Evolutionary conservation across 2,888 invertebrate genomes (phyloP), one percentile per base, ranked within the genome.

Genomic region (Andrena marginata): DNA sequence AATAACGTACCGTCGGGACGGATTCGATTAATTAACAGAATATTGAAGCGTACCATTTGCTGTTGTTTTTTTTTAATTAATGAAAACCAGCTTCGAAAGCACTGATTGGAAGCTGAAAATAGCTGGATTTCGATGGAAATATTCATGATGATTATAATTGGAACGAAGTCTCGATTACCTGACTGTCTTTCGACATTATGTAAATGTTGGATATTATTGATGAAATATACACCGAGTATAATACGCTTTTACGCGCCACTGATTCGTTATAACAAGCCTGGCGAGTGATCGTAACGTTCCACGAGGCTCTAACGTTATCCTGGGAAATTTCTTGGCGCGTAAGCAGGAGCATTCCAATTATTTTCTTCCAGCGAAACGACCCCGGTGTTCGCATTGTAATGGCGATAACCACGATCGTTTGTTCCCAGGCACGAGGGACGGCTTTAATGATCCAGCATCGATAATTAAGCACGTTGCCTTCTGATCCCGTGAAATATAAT

Each of bases 281-380:
- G 13, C 20, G 20, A 56, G 59, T 49, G 42, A 63, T 64, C 48
- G 26, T 20, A 8, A 29, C 29, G n/a, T 10, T 13, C 49, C 7
- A 20, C 1, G 29, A 13, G 42, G 42, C 42, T 59, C 72, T 3
- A n/a, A 10, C 76, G 29, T 76, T 33, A 48, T 60, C 26, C 49
- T 5, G 31, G 3, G 13, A 48, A 23, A 68, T 83, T 51, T 26
- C n/a, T 23, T 33, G 62, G 49, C 67, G 49, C 59, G 62, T 74
- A 72, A 75, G 64, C 56, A 59, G 70, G 60, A 85, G 77, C 74
- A n/a, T 81, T 67, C 89, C 87, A 87, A 87, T 87, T 87, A 87
- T 87, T 87, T 83, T 85, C 89, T 87, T 87, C 80, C 87, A 35
- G 60, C 33, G 26, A 56, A 74, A 72, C 67, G 80, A 77, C 63